These are phyloP conservation scores for Drosophila baimaii DNA, from an alignment of 1,140 invertebrate species.

Conservation along the genomic window DNA sequence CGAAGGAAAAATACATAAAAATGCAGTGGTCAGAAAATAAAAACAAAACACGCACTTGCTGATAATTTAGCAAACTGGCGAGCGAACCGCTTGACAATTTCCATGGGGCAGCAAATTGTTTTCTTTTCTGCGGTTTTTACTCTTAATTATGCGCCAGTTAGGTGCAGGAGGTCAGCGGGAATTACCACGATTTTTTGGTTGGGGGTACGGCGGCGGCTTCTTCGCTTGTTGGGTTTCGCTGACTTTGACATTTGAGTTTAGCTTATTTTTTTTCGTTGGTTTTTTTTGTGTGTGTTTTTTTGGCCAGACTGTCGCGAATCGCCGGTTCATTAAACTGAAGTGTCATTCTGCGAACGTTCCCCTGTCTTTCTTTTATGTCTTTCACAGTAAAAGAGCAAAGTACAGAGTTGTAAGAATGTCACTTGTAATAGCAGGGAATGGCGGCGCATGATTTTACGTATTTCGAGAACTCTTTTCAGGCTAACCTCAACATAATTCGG, in stretches of 20 bases:
- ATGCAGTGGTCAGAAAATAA: constrained; percentile 14
- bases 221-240: constrained; percentile 39
- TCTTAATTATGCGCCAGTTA: constrained; percentile 61
- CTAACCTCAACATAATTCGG: constrained; percentile 21
- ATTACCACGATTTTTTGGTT: constrained; percentile 34
- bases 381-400: constrained; percentile 55
- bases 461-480: constrained; percentile 34
- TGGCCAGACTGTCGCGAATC: constrained; percentile 56
- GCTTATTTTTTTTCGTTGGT: constrained; percentile 3
- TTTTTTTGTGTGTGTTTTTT: constrained; percentile 23
- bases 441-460: constrained; percentile 49
- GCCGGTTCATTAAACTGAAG: constrained; percentile 77
- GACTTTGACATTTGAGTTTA: constrained; percentile 49
- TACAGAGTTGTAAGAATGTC: constrained; percentile 58
- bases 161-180: constrained; percentile 49
- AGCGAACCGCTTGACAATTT: constrained; percentile 31
- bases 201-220: constrained; percentile 2
- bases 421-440: constrained; percentile 65
- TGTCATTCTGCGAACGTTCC: constrained; percentile 69
- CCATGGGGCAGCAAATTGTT: constrained; percentile 48
- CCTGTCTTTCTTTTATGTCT: constrained; percentile 40
- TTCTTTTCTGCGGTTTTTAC: constrained; percentile 53
- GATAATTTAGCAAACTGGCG: constrained; percentile 11
- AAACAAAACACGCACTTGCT: constrained; percentile 28
- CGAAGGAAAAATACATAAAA: background rate